Base-by-base conservation (phyloP, 2,797 vertebrate species). In the Falco novaeseelandiae region DNA sequence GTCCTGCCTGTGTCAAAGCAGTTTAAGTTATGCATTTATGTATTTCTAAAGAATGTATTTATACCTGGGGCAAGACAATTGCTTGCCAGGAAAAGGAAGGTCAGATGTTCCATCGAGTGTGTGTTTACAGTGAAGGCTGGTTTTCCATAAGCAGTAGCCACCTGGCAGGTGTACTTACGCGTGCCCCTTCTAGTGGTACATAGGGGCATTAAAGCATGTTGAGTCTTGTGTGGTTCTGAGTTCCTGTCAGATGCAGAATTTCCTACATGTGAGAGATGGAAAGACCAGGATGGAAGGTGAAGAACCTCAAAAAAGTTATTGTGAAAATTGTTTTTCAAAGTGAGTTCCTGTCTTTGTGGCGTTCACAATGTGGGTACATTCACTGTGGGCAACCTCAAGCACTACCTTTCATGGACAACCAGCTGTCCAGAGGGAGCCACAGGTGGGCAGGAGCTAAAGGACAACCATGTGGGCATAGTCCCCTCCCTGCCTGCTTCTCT, bases 41-140 rank as follows among this genome's bases (percentile, higher is more conserved):
- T 93, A 32, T 87, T 95, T 90, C 66, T 79, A 46, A 71, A 59
- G 36, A 48, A 38, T 51, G 20, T 88, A 70, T 91, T 94, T 94
- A 30, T 91, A 51, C 32, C 3, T 4, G 22, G 46, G 58, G 67
- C 5, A 32, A 70, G 44, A 42, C 51, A 46, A 15, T 21, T 10
- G 13, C 65, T 86, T 91, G n/a, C 65, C 48, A 22, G n/a, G 76
- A 77, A 30, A 42, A 71, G 49, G 83, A 61, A 81, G 65, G 61
- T 62, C 59, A 66, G 82, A 6, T 65, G 23, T 82, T 88, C 52
- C 1, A 4, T 73, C 34, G 22, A 30, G 44, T 15, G 51, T 66
- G 25, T 77, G 67, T 91, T 91, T 86, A 73, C 63, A 26, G 0
- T 27, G 55, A 30, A 71, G 44, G 27, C 40, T 74, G 52, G 6